These are phyloP conservation scores for Volucella zonaria DNA, from an alignment of 2,888 invertebrate genomes.

Conservation along the genomic window DNA sequence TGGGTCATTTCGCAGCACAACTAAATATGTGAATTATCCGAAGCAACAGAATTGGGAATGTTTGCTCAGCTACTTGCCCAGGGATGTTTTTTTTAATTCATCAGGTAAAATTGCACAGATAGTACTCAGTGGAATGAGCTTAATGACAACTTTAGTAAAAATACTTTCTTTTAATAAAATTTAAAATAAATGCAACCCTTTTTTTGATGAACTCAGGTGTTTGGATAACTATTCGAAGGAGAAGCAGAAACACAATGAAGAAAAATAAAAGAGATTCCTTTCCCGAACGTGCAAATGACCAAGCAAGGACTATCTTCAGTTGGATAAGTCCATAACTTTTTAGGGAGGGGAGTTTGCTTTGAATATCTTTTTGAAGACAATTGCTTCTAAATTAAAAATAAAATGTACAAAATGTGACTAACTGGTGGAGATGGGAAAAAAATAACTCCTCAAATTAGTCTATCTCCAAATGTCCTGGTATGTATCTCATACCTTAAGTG, in stretches of 20 bases:
- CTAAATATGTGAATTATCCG: constrained; percentile 26
- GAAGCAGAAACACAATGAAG: constrained; percentile 2
- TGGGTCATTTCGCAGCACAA: constrained; percentile 26
- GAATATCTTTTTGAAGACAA: constrained; percentile 8
- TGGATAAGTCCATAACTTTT: constrained; percentile 8
- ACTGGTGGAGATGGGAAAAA: not conserved
- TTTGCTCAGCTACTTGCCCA: constrained; percentile 9
- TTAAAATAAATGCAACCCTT: constrained; percentile 12
- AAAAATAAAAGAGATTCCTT: constrained; percentile 16
- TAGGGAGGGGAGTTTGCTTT: not conserved
- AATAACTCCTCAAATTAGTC: not conserved
- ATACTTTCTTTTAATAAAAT: constrained; percentile 24
- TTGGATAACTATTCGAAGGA: constrained; percentile 13
- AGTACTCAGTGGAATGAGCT: constrained; percentile 63
- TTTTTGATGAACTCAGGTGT: not conserved
- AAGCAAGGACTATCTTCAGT: constrained; percentile 12
- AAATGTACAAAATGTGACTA: constrained; percentile 3
- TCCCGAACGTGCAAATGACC: constrained; percentile 55
- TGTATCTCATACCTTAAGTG: not conserved
- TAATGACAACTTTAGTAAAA: constrained; percentile 12
- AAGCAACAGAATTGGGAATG: constrained; percentile 29
- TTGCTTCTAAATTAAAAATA: constrained; percentile 28
- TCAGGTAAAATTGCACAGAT: constrained; percentile 30
- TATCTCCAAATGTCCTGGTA: not conserved
- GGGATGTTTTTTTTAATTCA: constrained; percentile 56